Base-by-base conservation (phyloP, 2,888 invertebrate species). In the Nemoura dubitans region DNA sequence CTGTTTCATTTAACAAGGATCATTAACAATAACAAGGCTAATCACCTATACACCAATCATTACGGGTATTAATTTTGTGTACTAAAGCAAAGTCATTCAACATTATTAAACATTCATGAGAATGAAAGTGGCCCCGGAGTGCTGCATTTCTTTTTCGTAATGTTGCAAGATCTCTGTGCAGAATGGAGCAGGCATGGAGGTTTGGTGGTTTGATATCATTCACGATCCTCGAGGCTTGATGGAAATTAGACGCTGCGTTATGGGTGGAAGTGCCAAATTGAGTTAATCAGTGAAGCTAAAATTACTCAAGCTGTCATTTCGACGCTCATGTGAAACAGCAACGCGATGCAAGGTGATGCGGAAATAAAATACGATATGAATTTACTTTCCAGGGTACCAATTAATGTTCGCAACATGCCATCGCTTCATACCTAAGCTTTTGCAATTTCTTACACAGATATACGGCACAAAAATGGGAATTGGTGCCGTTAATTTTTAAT, bases 11-110 rank as follows among this genome's bases (percentile, higher is more conserved):
- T 28, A 78, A 78, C 26, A 26, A 78, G 27, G 78, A 78, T 78
- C 78, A 78, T 78, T 28, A 78, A 78, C 78, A 78, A 78, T 78
- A 28, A 78, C 59, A 59, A 59, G 59, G 78, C 28, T 78, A 78
- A 78, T 78, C 78, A 78, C 28, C 27, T 78, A 78, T 27, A 27
- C 78, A 28, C 59, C 59, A 59, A 59, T 59, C 59, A 59, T 59
- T 59, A 59, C 59, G 59, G 59, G 59, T 59, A 59, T 59, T 59
- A 59, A 59, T 59, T 59, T 59, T 59, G 21, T 59, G 59, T 59
- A 59, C 59, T 59, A 21, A 1, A 59, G 59, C 21, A 10, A 84
- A 84, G 84, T 84, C 84, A 84, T 84, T 76, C 84, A 76, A 84
- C 43, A 76, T 84, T 84, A 84, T 84, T 84, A 59, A 16, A 59